phyloP scores from a whole-genome alignment of 2,113 vertebrate genomes.

The Aramus guarauna region DNA sequence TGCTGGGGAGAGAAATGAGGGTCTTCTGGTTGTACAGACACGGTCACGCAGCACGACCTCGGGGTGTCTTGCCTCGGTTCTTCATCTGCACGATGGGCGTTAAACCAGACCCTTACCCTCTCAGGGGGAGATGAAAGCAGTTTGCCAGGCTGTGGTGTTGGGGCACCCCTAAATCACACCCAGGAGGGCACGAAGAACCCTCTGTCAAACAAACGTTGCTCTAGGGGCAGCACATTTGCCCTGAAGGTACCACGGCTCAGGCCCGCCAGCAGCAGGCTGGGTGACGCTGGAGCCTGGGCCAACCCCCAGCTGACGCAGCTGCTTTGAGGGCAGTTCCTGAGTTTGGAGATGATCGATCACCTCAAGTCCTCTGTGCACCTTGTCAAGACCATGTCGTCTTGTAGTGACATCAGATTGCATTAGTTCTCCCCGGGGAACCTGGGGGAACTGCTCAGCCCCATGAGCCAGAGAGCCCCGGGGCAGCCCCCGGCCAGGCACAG shows the following conservation, averaged over 20 bases:
- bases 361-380: background rate
- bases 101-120: background rate
- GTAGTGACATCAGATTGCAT: too few species aligned
- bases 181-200: background rate
- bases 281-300: rapidly evolving
- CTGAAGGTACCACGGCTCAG: background rate
- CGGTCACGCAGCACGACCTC: background rate
- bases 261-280: too few species aligned
- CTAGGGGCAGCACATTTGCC: background rate
- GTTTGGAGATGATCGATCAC: background rate
- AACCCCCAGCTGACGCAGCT: rapidly evolving
- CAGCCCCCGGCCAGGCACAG: background rate
- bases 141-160: background rate
- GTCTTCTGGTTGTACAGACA: background rate
- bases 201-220: background rate
- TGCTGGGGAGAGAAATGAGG: rapidly evolving
- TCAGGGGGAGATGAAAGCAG: rapidly evolving
- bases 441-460: background rate
- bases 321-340: background rate
- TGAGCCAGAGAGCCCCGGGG: rapidly evolving
- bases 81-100: background rate
- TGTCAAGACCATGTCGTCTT: rapidly evolving
- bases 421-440: background rate
- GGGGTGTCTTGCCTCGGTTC: background rate
- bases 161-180: rapidly evolving